These are phyloP conservation scores for Mormyrus lacerda DNA, from an alignment of 2,113 vertebrate species.

Conservation along the genomic window DNA sequence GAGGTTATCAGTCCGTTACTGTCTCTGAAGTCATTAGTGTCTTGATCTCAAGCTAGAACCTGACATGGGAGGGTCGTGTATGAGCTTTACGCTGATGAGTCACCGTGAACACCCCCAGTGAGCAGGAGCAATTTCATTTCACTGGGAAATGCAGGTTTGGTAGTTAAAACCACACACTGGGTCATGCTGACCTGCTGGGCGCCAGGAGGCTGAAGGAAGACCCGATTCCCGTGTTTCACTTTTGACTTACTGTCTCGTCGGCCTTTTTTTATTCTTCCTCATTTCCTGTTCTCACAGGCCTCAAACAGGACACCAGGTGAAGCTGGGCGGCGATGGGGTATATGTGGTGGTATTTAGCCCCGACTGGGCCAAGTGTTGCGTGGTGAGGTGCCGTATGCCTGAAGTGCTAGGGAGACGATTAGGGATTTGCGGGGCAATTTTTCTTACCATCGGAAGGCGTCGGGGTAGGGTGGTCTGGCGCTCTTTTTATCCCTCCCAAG, in stretches of 20 bases:
- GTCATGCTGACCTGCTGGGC: not conserved
- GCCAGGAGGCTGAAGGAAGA: not conserved
- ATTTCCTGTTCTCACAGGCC: not conserved
- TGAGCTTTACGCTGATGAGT: not conserved
- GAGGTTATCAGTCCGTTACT: not conserved
- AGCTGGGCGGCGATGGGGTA: not conserved
- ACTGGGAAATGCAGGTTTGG: not conserved
- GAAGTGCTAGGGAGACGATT: not conserved
- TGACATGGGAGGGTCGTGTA: not conserved
- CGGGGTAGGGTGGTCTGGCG: not conserved
- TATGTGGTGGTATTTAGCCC: not conserved
- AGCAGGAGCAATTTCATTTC: not conserved
- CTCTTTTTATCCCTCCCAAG: not conserved
- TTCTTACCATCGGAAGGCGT: no score
- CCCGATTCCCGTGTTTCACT: slow-evolving; percentile 22
- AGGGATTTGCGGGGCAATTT: slow-evolving; percentile 4
- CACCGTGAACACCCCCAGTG: not conserved
- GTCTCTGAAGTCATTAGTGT: not conserved
- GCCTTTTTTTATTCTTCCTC: not conserved
- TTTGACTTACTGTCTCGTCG: not conserved
- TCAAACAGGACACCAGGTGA: not conserved
- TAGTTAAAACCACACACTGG: not conserved
- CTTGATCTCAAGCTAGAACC: not conserved
- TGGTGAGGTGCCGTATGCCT: not conserved
- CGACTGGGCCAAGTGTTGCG: not conserved